Conservation (phyloP, 53 echinoderm and acorn worm species). For the Zoroaster sp. region DNA sequence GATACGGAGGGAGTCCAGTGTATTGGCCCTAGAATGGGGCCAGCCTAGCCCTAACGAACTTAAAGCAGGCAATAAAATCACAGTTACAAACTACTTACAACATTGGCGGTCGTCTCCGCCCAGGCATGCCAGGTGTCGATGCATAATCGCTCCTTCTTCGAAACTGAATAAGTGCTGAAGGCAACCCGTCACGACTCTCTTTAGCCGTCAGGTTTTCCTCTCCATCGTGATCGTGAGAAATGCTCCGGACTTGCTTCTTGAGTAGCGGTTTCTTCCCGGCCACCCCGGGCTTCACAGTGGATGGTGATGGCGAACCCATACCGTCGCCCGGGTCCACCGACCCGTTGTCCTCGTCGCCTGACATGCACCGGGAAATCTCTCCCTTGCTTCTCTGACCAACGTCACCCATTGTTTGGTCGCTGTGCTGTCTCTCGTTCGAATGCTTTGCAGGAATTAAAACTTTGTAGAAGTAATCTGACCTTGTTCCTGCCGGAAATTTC, state of each 20-base stretch:
- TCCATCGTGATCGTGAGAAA: background rate
- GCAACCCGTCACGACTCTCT: constrained; percentile 13
- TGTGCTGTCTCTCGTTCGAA: no score
- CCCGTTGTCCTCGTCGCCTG: constrained; percentile 45
- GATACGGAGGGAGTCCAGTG: no score
- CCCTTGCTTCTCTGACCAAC: background rate
- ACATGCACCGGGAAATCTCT: constrained; percentile 26
- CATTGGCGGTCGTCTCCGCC: constrained; percentile 1
- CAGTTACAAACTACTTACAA: background rate
- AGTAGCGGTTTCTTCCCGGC: background rate
- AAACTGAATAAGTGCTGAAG: background rate
- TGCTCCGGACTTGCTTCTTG: constrained; percentile 31
- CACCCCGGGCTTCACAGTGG: background rate
- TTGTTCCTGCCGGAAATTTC: background rate
- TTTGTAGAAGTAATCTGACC: no score
- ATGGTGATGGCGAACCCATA: background rate
- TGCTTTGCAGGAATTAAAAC: background rate
- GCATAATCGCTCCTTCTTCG: constrained; percentile 31
- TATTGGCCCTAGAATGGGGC: no score
- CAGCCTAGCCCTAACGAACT: no score
- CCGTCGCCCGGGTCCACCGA: background rate
- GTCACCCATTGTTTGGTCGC: constrained; percentile 13
- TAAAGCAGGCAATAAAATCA: no score
- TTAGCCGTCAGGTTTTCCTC: background rate
- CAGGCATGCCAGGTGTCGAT: background rate